Evolutionary conservation across 2,888 invertebrate species (phyloP).

Genomic region (Mantis religiosa): DNA sequence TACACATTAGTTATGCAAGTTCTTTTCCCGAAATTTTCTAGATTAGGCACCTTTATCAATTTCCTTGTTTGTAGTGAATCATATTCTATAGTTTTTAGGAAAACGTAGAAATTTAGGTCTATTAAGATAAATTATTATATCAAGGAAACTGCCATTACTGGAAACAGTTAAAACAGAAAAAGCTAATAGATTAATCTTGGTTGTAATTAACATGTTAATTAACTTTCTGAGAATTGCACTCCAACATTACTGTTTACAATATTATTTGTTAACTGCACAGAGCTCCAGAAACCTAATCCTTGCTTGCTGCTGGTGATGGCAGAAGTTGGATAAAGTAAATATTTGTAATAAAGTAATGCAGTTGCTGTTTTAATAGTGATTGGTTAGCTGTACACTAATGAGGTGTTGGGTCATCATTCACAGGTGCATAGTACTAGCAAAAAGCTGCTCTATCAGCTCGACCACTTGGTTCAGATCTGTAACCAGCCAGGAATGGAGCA

Average conservation of each 20-base stretch:
- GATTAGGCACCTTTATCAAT: neutral
- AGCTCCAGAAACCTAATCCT: neutral
- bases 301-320: neutral
- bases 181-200: neutral
- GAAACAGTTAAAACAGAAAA: neutral
- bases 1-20: neutral
- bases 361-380: neutral
- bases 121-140: neutral
- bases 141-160: neutral
- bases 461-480: slow-evolving; percentile 93
- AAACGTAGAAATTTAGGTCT: neutral
- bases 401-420: slow-evolving; percentile 35
- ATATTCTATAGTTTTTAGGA: neutral
- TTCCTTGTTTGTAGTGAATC: neutral
- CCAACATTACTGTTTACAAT: neutral
- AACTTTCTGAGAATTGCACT: neutral
- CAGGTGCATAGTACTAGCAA: slow-evolving; percentile 94
- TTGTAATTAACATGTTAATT: neutral
- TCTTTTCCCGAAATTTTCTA: neutral
- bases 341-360: neutral
- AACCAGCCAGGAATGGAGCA: slow-evolving; percentile 78
- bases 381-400: slow-evolving; percentile 10
- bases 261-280: neutral
- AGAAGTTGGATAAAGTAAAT: neutral
- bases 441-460: slow-evolving; percentile 90